Evolutionary conservation across 2,113 vertebrate genomes (phyloP), one percentile per base, ranked within the genome.

Genomic region (Puntigrus tetrazona): DNA sequence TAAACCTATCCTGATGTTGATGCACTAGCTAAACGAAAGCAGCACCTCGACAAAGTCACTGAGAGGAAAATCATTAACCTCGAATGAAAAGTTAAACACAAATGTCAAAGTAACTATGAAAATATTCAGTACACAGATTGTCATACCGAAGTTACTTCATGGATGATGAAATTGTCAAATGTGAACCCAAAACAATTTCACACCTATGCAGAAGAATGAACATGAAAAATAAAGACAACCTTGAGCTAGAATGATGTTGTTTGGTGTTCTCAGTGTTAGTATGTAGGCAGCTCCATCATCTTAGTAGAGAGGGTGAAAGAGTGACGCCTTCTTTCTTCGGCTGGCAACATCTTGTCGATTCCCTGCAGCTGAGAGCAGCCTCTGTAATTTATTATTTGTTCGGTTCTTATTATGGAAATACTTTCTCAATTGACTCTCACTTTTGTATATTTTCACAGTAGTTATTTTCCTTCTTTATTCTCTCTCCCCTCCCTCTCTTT

Each of bases 391-490:
- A 93, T 89, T 86, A 82, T 92, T 92, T 90, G 87, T 91, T 92
- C 88, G 81, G 79, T 83, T 92, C 87, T 90, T 91, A 90, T 93
- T 92, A 92, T 92, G 90, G 88, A 94, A 93, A 94, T 93, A 92
- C 90, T 92, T 92, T 94, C 91, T 92, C 92, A 92, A 93, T 90
- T 87, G 88, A 89, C 91, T 86, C 85, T 87, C 85, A 70, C 55
- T 85, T 92, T 91, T 93, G 94, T 94, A 93, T 95, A 93, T 94
- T 94, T 94, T 90, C 86, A 91, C 91, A 92, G 82, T 92, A 86
- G 86, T 91, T 92, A 91, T 92, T 92, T 91, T 94, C 90, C 89
- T 90, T 92, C 88, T 89, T 87, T 85, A 91, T 90, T 92, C 89
- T 85, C 50, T 38, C 61, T 90, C 86, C 16, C 78, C 90, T 88